Base-by-base conservation (phyloP, 2,797 vertebrate genomes). In the Dipus sagitta region DNA sequence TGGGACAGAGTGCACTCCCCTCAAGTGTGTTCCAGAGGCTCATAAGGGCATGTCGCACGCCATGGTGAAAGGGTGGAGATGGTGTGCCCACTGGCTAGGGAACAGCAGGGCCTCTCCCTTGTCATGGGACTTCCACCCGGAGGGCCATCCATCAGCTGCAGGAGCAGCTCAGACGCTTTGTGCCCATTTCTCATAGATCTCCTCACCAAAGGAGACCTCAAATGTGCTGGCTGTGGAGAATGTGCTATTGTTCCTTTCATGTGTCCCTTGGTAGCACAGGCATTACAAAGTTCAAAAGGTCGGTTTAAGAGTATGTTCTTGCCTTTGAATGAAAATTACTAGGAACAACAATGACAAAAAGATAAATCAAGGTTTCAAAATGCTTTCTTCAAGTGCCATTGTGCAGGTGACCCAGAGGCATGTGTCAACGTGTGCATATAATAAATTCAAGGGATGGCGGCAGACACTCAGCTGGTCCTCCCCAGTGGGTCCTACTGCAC, bases 191-290 rank as follows among this genome's bases (percentile, higher is more conserved):
- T 90, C 88, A 92, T 30, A 81, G 90, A 86, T 79, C 91, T 78
- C 84, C 54, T 72, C 94, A 60, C 86, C 79, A 38, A 79, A 72
- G 83, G 92, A 68, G 79, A 80, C 90, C 83, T 78, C 88, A 6
- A 72, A 58, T 17, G 18, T 4, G 81, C 81, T 94, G 78, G 77
- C 83, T 42, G 30, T 8, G 32, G 94, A 94, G 95, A 96, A 96
- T 92, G 95, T 38, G 64, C 82, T 17, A 96, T 96, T 97, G 97
- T 97, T 95, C 94, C 96, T 97, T 97, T 97, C 89, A 93, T 91
- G 94, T 92, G 92, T 26, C 81, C 84, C 96, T 95, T 86, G 94
- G 94, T 93, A 80, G 65, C 74, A 15, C 4, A 77, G 91, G 88
- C 74, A 17, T 17, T 68, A 65, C n/a, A 54, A 26, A 86, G 95